phyloP scores from a whole-genome alignment of 2,888 invertebrate genomes.

The Allophyes oxyacanthae region DNA sequence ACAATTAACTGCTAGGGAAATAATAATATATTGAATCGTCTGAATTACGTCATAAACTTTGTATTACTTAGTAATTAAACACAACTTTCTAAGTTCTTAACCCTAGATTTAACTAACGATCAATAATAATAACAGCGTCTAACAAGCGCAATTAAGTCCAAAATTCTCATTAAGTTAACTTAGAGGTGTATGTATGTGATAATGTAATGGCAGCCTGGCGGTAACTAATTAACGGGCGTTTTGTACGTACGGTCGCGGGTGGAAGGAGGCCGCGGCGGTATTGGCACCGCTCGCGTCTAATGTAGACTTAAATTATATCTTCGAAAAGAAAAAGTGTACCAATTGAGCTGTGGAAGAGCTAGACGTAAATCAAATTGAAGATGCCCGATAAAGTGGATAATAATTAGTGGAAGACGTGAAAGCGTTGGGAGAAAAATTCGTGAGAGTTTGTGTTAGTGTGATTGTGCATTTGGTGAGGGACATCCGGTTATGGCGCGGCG shows the following conservation, averaged over 20 bases:
- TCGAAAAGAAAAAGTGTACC: constrained; percentile 88
- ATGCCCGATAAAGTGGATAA: constrained; percentile 89
- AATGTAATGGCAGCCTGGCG: constrained; percentile 56
- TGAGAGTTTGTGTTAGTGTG: constrained; percentile 87
- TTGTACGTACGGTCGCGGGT: constrained; percentile 40
- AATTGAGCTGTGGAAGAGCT: constrained; percentile 84
- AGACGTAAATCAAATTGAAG: constrained; percentile 89
- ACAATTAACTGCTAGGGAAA: constrained; percentile 26
- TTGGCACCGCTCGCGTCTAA: constrained; percentile 62
- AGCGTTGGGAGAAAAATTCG: constrained; percentile 89
- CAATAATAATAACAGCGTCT: constrained; percentile 45
- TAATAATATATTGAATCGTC: constrained; percentile 21
- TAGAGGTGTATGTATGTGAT: constrained; percentile 45
- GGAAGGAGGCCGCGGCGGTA: constrained; percentile 69
- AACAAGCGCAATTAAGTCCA: constrained; percentile 63
- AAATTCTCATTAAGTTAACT: constrained; percentile 64
- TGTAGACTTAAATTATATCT: constrained; percentile 77
- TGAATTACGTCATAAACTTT: constrained; percentile 52
- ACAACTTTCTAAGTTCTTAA: constrained; percentile 64
- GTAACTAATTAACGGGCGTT: constrained; percentile 58
- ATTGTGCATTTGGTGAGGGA: constrained; percentile 86
- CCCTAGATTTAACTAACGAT: constrained; percentile 61
- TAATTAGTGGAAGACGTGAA: constrained; percentile 89
- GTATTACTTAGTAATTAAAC: constrained; percentile 40
- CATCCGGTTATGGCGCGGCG: constrained; percentile 78